phyloP scores from a whole-genome alignment of 2,113 vertebrate species.

The Chaetorhynchus papuensis region DNA sequence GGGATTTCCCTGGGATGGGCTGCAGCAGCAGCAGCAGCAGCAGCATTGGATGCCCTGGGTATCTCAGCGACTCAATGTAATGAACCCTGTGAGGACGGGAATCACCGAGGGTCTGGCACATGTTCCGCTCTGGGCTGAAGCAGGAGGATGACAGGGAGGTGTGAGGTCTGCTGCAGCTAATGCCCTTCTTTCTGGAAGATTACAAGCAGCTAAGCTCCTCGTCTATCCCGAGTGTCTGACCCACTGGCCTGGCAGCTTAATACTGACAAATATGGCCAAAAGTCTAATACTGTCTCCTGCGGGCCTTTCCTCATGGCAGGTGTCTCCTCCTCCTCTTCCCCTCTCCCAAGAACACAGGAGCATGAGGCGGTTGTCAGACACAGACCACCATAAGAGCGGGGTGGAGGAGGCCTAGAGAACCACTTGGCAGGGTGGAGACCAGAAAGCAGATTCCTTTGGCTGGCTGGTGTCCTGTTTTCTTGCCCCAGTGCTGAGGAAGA shows the following conservation, averaged over 20 bases:
- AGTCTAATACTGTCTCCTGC: constrained; percentile 62
- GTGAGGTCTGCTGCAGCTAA: constrained; percentile 22
- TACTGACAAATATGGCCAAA: constrained; percentile 67
- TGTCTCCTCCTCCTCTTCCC: neutral
- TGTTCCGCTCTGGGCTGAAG: neutral
- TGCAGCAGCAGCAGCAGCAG: constrained; percentile 46
- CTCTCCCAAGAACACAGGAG: neutral
- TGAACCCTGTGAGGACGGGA: neutral
- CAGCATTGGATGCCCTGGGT: neutral
- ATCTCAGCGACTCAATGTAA: neutral
- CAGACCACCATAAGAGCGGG: rapidly evolving
- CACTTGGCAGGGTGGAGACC: neutral
- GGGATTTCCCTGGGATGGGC: neutral
- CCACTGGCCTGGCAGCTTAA: constrained; percentile 46
- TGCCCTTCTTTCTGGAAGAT: constrained; percentile 24
- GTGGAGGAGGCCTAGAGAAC: neutral
- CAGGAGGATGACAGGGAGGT: neutral
- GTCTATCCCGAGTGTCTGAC: neutral
- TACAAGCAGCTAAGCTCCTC: neutral
- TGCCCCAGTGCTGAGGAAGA: constrained; percentile 46
- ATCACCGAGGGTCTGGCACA: neutral
- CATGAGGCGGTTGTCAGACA: neutral
- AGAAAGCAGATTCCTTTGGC: constrained; percentile 46
- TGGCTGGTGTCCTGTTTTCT: constrained; percentile 58
- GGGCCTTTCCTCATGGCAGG: neutral